A percentile compares a stretch with the other conserved stretches of the same genome.
These are phyloP conservation scores for Prolemur simus DNA, from an alignment of 2,113 vertebrate species.

Conservation along the genomic window DNA sequence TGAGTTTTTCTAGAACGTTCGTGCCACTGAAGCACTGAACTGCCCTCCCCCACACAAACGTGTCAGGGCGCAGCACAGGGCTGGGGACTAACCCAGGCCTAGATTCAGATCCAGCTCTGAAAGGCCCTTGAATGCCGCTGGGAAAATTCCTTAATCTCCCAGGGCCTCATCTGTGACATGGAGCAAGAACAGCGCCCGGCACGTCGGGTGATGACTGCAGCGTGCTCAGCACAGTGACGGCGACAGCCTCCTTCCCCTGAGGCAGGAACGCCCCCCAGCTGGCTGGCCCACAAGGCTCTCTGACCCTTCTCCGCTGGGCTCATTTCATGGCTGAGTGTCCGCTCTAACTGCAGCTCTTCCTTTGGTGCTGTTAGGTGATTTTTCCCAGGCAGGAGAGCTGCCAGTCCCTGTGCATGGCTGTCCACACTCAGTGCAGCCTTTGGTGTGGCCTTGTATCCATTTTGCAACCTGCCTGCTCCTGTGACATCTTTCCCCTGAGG, in stretches of 20 bases:
- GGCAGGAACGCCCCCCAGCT: rapidly evolving
- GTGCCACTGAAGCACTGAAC: neutral
- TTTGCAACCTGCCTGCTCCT: neutral
- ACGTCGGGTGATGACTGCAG: neutral
- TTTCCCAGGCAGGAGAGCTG: neutral
- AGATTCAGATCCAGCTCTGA: neutral
- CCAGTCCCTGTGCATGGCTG: neutral
- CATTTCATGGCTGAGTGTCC: neutral
- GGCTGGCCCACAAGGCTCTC: rapidly evolving
- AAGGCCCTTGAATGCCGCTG: no score
- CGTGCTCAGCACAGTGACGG: neutral
- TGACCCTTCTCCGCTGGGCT: neutral
- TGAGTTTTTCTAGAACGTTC: neutral
- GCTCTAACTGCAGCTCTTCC: neutral
- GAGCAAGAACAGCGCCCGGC: neutral
- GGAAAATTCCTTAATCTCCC: neutral
- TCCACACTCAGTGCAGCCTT: neutral
- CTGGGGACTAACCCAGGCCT: neutral
- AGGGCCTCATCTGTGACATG: no score
- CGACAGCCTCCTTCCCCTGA: neutral
- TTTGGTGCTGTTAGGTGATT: neutral
- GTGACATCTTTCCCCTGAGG: neutral
- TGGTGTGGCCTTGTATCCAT: neutral
- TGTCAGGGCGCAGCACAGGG: neutral
- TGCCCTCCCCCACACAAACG: neutral